Evolutionary conservation across 2,113 vertebrate genomes (phyloP).

Genomic region (Syngnathus scovelli): DNA sequence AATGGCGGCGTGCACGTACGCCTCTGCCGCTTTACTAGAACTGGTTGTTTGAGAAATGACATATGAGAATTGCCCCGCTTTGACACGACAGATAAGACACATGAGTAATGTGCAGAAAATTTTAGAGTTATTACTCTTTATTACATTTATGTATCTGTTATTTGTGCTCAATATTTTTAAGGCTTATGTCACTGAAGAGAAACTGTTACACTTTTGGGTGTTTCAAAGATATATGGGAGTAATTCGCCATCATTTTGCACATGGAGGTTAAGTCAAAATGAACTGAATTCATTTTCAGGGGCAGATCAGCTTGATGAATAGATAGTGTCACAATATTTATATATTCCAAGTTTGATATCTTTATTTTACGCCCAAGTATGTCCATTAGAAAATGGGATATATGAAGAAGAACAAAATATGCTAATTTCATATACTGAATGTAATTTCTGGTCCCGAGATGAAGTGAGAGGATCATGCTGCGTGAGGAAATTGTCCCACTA

Average conservation of each 20-base stretch:
- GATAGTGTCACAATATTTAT: not conserved
- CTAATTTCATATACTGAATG: constrained; percentile 44
- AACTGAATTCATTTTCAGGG: not conserved
- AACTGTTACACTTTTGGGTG: constrained; percentile 3
- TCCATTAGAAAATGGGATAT: not conserved
- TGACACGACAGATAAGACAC: constrained; percentile 83
- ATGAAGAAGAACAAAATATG: constrained; percentile 2
- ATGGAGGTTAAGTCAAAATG: not conserved
- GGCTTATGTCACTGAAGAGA: constrained; percentile 29
- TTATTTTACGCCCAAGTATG: not conserved
- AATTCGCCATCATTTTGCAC: not conserved
- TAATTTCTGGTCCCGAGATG: constrained; percentile 54
- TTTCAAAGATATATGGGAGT: not conserved
- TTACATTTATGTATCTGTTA: constrained; percentile 49
- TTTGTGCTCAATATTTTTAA: constrained; percentile 52
- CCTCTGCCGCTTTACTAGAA: constrained; percentile 78
- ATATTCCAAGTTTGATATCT: not conserved
- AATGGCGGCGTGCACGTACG: constrained; percentile 62
- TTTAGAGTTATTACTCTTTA: constrained; percentile 65
- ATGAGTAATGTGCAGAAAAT: constrained; percentile 70
- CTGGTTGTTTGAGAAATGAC: constrained; percentile 66
- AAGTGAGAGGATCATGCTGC: constrained; percentile 54
- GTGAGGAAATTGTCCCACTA: constrained; percentile 66
- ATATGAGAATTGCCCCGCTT: constrained; percentile 77
- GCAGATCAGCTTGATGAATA: not conserved